Conservation (phyloP, 2,888 invertebrate species). For the Eupithecia dodoneata region DNA sequence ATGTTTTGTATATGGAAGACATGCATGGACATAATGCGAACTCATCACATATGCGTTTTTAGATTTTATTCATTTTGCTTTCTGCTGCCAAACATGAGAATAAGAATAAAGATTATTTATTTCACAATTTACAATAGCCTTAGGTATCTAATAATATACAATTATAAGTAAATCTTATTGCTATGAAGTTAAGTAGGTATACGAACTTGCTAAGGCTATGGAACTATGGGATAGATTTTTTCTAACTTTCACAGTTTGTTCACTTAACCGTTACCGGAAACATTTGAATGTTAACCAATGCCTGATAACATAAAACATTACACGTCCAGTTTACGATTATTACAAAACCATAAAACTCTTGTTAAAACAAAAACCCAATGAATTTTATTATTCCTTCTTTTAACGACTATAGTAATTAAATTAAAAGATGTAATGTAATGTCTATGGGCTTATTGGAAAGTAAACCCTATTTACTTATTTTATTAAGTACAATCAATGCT, state of each 20-base stretch:
- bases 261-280: neutral
- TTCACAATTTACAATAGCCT: no score
- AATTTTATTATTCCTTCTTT: slow-evolving; percentile 11
- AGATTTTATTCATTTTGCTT: neutral
- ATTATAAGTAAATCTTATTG: no score
- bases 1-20: no score
- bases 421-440: neutral
- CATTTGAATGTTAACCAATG: neutral
- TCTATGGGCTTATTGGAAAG: neutral
- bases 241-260: no score
- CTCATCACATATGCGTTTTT: neutral
- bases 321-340: slow-evolving; percentile 15
- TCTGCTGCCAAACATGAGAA: neutral
- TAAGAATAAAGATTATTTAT: no score
- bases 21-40: no score
- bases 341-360: slow-evolving; percentile 15
- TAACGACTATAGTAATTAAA: neutral
- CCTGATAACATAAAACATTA: neutral
- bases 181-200: no score
- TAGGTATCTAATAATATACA: no score
- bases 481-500: neutral
- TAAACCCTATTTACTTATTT: neutral
- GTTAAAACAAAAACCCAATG: slow-evolving; percentile 6
- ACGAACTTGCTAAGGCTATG: no score
- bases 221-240: no score